Percentiles rank a stretch among this genome's conserved stretches.
phyloP scores from a whole-genome alignment of 2,888 invertebrate species.

The Diarsia dahlii region DNA sequence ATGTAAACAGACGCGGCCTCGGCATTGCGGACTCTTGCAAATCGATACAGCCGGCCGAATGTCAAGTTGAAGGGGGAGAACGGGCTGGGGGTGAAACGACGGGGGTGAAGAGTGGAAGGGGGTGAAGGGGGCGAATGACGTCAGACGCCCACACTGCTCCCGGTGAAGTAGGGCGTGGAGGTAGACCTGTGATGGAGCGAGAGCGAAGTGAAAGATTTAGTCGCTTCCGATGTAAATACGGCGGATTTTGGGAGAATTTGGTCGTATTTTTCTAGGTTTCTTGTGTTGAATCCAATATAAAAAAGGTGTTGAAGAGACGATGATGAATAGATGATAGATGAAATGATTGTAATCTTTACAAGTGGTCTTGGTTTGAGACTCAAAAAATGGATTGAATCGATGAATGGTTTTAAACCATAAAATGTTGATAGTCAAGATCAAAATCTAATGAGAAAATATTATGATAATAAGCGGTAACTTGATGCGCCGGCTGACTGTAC shows the following conservation, averaged over 20 bases:
- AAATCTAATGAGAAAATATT: too few species aligned
- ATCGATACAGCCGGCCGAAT: slow-evolving; percentile 81
- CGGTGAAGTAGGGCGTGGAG: slow-evolving; percentile 64
- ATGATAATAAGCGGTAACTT: too few species aligned
- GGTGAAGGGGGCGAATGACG: slow-evolving; percentile 69
- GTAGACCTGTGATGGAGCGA: slow-evolving; percentile 15
- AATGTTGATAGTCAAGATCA: too few species aligned
- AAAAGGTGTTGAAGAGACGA: background rate
- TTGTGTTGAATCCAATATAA: background rate
- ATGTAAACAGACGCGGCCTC: slow-evolving; percentile 77
- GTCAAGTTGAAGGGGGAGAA: slow-evolving; percentile 80
- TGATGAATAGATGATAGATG: too few species aligned
- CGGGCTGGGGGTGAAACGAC: slow-evolving; percentile 20
- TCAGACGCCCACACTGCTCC: slow-evolving; percentile 76
- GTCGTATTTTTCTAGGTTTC: background rate
- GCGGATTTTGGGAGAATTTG: background rate
- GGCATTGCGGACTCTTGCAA: slow-evolving; percentile 72
- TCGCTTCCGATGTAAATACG: slow-evolving; percentile 31
- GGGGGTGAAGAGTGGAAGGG: background rate
- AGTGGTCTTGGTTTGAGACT: too few species aligned
- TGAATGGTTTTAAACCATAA: too few species aligned
- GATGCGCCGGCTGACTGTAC: too few species aligned
- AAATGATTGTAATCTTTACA: too few species aligned
- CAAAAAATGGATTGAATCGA: too few species aligned
- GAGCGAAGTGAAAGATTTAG: slow-evolving; percentile 35